Percentiles rank a stretch among this genome's conserved stretches.
These are phyloP conservation scores for Phocoena sinus DNA, from an alignment of 2,113 vertebrate genomes.

Conservation along the genomic window DNA sequence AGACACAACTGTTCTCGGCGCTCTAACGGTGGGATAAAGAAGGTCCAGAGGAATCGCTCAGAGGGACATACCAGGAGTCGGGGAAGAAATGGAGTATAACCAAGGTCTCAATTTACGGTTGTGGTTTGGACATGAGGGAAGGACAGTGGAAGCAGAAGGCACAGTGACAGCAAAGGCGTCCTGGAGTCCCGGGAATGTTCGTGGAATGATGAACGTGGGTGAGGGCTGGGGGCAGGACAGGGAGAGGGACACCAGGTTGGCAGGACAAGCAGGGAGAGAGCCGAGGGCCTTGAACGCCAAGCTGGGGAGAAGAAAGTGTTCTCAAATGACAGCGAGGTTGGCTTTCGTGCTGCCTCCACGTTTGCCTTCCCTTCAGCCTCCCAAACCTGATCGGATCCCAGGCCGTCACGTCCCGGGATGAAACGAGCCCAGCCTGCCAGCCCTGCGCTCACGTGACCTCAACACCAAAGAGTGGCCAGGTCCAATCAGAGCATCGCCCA, in stretches of 20 bases:
- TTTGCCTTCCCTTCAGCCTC: not conserved
- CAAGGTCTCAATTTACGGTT: not conserved
- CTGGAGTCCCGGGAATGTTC: no score
- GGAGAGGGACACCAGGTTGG: not conserved
- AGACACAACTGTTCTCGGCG: not conserved
- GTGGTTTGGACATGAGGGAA: not conserved
- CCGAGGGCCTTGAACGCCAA: not conserved
- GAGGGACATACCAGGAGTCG: not conserved
- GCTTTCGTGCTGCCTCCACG: fast-evolving
- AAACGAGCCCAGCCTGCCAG: not conserved
- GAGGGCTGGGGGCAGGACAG: not conserved
- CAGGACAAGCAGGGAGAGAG: not conserved
- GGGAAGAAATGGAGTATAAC: not conserved
- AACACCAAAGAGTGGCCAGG: not conserved
- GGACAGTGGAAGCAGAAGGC: not conserved
- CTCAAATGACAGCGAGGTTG: not conserved
- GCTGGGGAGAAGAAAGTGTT: not conserved
- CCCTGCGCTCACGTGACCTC: not conserved
- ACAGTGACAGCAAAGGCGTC: not conserved
- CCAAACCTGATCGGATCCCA: not conserved
- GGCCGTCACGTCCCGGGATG: not conserved
- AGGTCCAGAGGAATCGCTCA: not conserved
- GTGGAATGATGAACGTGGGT: not conserved
- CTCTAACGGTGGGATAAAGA: not conserved
- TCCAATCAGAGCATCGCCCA: not conserved